Evolutionary conservation across 1,140 invertebrate genomes (phyloP).

Genomic region (Zophobas morio): DNA sequence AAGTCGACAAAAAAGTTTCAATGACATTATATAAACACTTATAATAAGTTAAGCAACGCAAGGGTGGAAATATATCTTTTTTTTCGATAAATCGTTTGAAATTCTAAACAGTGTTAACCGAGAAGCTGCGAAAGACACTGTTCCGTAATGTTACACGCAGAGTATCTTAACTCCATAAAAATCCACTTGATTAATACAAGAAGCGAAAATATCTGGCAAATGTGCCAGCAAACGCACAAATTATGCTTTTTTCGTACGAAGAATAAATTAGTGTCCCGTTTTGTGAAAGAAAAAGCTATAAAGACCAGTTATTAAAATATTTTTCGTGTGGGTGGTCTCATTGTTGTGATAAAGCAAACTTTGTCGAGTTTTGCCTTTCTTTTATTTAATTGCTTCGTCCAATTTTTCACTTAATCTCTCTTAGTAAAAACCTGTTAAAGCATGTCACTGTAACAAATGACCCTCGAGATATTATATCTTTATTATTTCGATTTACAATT

Average conservation of each 20-base stretch:
- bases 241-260: not conserved
- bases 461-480: not conserved
- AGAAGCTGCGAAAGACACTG: no score
- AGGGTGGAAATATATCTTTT: no score
- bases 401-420: slow-evolving; percentile 23
- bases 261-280: not conserved
- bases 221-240: not conserved
- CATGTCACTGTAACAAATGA: slow-evolving; percentile 13
- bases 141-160: no score
- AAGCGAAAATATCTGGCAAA: not conserved
- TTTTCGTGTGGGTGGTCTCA: slow-evolving; percentile 27
- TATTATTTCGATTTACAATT: slow-evolving; percentile 25
- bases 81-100: no score
- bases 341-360: slow-evolving; percentile 31
- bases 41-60: no score
- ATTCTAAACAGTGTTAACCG: no score
- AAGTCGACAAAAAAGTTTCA: not conserved
- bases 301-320: slow-evolving; percentile 23
- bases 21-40: no score
- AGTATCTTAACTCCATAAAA: no score
- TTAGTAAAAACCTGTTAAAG: slow-evolving; percentile 18
- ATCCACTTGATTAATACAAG: no score
- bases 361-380: slow-evolving; percentile 14
- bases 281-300: not conserved
- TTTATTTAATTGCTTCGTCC: slow-evolving; percentile 22